These are phyloP conservation scores for Myripristis jacobus DNA, from an alignment of 2,797 vertebrate species.

Conservation along the genomic window DNA sequence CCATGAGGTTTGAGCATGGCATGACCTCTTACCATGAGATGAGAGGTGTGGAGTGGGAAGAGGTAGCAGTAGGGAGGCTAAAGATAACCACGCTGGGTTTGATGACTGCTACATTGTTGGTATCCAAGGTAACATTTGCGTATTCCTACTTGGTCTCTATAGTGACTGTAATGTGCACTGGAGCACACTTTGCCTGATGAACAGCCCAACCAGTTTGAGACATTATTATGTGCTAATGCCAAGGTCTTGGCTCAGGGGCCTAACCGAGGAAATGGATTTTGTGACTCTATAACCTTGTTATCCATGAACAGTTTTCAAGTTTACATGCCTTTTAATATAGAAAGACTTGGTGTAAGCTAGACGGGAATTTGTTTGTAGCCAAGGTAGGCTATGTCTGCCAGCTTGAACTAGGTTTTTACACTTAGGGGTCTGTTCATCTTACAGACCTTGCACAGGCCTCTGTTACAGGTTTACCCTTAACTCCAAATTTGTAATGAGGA, in stretches of 20 bases:
- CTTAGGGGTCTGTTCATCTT: background rate
- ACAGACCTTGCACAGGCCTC: background rate
- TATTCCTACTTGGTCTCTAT: slow-evolving; percentile 18
- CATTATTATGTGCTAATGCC: background rate
- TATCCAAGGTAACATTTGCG: slow-evolving; percentile 43
- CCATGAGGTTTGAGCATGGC: slow-evolving; percentile 42
- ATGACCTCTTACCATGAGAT: slow-evolving; percentile 49
- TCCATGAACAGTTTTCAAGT: background rate
- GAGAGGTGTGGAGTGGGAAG: slow-evolving; percentile 52
- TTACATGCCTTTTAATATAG: no score
- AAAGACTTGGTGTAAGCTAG: background rate
- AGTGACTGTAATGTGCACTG: slow-evolving; percentile 4
- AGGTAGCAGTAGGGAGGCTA: slow-evolving; percentile 64
- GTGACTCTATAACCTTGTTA: background rate
- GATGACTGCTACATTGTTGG: slow-evolving; percentile 50
- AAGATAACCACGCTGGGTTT: slow-evolving; percentile 60
- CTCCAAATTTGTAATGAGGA: slow-evolving; percentile 12
- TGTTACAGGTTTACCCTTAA: slow-evolving; percentile 11
- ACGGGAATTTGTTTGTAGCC: slow-evolving; percentile 1
- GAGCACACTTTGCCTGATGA: slow-evolving; percentile 14
- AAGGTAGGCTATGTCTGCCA: background rate
- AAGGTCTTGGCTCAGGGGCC: background rate
- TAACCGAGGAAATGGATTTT: slow-evolving; percentile 10
- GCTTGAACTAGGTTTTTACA: background rate
- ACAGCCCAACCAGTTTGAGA: slow-evolving; percentile 4